These are phyloP conservation scores for Barnardius zonarius DNA, from an alignment of 2,113 vertebrate species.

Conservation along the genomic window DNA sequence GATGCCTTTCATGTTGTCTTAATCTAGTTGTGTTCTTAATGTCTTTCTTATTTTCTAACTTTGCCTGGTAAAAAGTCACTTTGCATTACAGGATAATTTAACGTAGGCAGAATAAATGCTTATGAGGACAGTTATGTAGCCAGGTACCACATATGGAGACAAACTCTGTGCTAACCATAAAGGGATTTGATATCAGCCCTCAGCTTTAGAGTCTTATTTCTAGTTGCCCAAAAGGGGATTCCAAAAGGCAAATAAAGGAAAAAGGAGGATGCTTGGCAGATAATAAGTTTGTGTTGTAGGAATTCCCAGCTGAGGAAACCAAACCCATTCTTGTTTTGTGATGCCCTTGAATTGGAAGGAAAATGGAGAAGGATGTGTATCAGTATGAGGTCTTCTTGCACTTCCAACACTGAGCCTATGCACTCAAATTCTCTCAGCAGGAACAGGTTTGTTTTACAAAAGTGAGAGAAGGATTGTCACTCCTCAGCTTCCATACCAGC, in stretches of 20 bases:
- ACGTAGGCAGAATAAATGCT: background rate
- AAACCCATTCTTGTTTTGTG: background rate
- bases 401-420: background rate
- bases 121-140: background rate
- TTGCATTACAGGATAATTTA: background rate
- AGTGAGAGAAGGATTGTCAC: background rate
- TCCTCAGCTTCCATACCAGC: background rate
- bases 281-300: background rate
- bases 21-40: background rate
- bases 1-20: background rate
- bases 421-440: background rate
- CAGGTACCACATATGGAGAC: background rate
- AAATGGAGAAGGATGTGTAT: background rate
- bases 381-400: background rate
- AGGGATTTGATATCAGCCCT: background rate
- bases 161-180: background rate
- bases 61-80: background rate
- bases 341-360: background rate
- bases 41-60: background rate
- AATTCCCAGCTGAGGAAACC: background rate
- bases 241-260: background rate
- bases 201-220: background rate
- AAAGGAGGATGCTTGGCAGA: background rate
- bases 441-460: background rate
- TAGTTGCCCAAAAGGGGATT: background rate